Evolutionary conservation across 2,113 vertebrate species (phyloP), one percentile per base, ranked within the genome.

Genomic region (Oryzias woworae): DNA sequence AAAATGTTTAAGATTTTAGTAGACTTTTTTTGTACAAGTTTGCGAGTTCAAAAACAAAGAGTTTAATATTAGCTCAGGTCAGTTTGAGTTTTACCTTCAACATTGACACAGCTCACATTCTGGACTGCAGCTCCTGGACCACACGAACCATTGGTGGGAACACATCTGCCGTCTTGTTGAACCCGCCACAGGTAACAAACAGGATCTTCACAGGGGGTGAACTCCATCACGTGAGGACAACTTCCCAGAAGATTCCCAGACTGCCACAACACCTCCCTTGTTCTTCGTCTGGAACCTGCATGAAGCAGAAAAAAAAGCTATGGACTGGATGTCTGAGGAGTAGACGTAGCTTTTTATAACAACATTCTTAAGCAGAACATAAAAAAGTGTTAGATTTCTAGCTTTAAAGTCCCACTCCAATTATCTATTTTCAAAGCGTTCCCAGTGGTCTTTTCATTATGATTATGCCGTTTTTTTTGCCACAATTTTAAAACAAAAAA

Each of bases 191-290:
- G 77, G 3, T 93, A 94, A 36, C 97, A 99, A 55, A 71, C 5
- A 0, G 95, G 93, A 24, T 96, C 93, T 3, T 98, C 96, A 43
- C 97, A 99, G 1, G 94, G 95, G 62, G 95, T 74, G 22, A 92
- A 92, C 80, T 99, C 97, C 24, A 88, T 65, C 73, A 97, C 74
- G 58, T 98, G 96, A 0, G 93, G 93, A 74, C 97, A 98, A 0
- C 31, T 80, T 0, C 88, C 88, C 5, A 56, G 31, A 14, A 81
- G 72, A 31, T 81, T 89, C 15, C 82, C 85, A 0, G 92, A 82
- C 75, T 95, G 92, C 77, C 90, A 88, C 0, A 94, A 8, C 23
- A 96, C 85, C 4, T 92, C 87, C 44, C 96, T 92, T 4, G 85
- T 91, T 58, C 96, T 94, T 80, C 92, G 91, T 85, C 83, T 93